Percentiles rank a stretch among this genome's conserved stretches.
Evolutionary conservation across 2,797 vertebrate species (phyloP).

Genomic region (Cryptoblepharus egeriae): DNA sequence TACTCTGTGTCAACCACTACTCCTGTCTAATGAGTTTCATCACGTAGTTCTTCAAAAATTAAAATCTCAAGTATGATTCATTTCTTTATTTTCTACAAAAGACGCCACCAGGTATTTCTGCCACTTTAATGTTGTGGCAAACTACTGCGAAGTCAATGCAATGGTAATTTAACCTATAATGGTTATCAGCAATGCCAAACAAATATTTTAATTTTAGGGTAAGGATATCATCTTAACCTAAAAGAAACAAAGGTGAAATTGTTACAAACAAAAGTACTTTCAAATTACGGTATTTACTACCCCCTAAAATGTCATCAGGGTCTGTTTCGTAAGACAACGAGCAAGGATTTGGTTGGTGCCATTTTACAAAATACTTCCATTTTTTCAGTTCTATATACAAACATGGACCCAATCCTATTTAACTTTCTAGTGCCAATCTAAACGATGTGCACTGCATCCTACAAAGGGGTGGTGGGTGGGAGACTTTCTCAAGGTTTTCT

Average conservation of each 20-base stretch:
- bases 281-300: neutral
- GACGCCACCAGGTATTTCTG: neutral
- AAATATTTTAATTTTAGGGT: too few species aligned
- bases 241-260: neutral
- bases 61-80: too few species aligned
- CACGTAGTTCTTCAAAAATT: conserved; percentile 7
- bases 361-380: neutral
- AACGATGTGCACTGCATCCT: too few species aligned
- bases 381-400: neutral
- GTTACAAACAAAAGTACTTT: neutral
- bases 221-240: too few species aligned
- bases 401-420: too few species aligned
- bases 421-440: too few species aligned
- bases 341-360: neutral
- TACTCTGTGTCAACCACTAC: accelerated
- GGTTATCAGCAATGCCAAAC: neutral
- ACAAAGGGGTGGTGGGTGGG: too few species aligned
- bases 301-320: neutral
- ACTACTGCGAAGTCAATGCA: neutral
- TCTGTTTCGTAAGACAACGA: neutral
- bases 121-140: neutral
- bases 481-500: too few species aligned
- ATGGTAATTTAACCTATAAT: neutral
- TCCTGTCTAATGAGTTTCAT: neutral
- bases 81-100: too few species aligned